These are phyloP conservation scores for Platycnemis pennipes DNA, from an alignment of 2,888 invertebrate species.

Conservation along the genomic window DNA sequence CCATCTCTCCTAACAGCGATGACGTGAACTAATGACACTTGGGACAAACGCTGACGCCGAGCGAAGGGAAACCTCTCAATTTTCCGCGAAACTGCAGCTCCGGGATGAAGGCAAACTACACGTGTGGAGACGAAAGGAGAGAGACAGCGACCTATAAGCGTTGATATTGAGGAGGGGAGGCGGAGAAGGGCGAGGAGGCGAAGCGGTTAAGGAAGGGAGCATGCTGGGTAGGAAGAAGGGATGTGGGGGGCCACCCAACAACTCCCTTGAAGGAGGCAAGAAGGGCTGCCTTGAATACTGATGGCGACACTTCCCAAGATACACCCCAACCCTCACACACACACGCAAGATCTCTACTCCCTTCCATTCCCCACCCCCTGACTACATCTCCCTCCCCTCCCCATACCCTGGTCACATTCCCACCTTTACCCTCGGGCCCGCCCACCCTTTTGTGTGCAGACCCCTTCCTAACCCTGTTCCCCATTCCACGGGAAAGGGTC, in stretches of 20 bases:
- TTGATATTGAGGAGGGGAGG: background rate
- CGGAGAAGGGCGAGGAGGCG: background rate
- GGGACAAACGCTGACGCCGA: background rate
- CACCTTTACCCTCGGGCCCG: background rate
- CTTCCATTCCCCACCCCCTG: background rate
- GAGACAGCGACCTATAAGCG: background rate
- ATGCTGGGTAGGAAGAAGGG: background rate
- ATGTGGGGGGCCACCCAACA: background rate
- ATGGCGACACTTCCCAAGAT: slow-evolving; percentile 33
- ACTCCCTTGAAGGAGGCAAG: background rate
- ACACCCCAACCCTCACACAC: background rate
- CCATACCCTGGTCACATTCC: background rate
- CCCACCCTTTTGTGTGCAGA: background rate
- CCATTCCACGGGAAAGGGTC: background rate
- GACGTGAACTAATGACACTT: slow-evolving; percentile 13
- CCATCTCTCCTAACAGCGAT: background rate
- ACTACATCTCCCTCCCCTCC: background rate
- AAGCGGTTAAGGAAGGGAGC: background rate
- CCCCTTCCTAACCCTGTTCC: background rate
- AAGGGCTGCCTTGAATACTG: background rate
- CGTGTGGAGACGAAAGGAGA: background rate
- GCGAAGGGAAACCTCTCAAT: background rate
- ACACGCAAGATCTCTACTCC: background rate
- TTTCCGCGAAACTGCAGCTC: background rate
- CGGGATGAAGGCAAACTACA: background rate